phyloP scores from a whole-genome alignment of 2,797 vertebrate genomes.

The Pyrrhura leucotis region DNA sequence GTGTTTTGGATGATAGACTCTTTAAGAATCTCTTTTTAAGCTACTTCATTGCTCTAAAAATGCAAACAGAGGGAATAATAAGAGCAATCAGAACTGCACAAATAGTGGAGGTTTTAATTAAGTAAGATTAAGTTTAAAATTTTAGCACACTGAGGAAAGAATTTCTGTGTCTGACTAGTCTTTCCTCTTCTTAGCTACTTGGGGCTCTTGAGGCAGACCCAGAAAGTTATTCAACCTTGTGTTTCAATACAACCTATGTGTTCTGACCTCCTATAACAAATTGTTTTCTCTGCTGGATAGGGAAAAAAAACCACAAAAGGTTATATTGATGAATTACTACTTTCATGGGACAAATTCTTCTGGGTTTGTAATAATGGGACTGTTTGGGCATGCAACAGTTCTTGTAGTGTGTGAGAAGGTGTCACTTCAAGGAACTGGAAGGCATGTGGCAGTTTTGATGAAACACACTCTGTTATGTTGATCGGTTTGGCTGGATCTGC shows the following conservation, averaged over 20 bases:
- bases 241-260: neutral
- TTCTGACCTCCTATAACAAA: neutral
- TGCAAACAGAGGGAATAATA: neutral
- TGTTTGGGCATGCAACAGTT: neutral
- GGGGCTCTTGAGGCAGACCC: neutral
- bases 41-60: neutral
- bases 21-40: neutral
- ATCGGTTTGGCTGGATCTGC: neutral
- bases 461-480: neutral
- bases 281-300: neutral
- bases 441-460: neutral
- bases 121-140: conserved; percentile 2
- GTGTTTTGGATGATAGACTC: neutral
- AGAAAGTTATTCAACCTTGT: neutral
- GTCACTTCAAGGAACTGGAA: neutral
- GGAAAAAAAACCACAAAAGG: neutral
- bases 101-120: conserved; percentile 42
- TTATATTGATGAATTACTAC: neutral
- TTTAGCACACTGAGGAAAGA: neutral
- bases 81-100: neutral
- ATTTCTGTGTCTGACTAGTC: neutral
- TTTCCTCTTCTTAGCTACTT: neutral
- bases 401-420: neutral
- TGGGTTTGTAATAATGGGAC: neutral
- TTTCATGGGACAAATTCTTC: neutral